Conservation (phyloP, 30 jellyfish, hydroid and myxozoan species). For the Nemopilema nomurai region DNA sequence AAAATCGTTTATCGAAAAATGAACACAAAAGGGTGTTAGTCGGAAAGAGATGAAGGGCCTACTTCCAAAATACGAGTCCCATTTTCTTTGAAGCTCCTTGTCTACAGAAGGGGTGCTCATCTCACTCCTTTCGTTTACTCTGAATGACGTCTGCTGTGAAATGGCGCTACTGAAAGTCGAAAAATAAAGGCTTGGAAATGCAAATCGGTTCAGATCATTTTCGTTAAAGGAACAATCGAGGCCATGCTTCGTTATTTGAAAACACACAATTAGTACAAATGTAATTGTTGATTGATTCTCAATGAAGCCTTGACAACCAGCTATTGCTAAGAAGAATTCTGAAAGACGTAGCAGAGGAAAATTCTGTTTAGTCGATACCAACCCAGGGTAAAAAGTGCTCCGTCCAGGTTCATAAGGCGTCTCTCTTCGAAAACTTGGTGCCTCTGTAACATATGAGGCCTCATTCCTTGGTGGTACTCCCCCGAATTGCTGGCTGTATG, state of each 20-base stretch:
- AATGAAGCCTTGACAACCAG: no score
- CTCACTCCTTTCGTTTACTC: conserved; percentile 6
- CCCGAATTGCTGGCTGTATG: neutral
- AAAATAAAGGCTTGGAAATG: neutral
- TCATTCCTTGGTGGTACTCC: neutral
- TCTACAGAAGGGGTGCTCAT: conserved; percentile 30
- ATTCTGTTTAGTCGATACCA: no score
- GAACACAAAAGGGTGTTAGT: neutral
- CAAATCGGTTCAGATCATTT: neutral
- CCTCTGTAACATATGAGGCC: neutral
- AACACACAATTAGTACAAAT: no score
- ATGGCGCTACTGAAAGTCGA: neutral
- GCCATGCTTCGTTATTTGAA: no score
- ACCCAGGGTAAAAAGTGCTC: no score
- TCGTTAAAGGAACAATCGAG: no score
- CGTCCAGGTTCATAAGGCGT: neutral
- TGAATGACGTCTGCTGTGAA: neutral
- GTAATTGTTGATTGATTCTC: no score
- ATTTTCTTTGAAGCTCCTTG: conserved; percentile 37
- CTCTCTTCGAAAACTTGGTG: neutral
- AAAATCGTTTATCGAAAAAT: neutral
- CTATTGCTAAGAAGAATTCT: no score
- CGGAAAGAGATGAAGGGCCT: neutral
- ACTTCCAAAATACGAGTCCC: conserved; percentile 69
- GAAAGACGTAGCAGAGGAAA: no score